Evolutionary conservation across 2,797 vertebrate genomes (phyloP).

Genomic region (Peromyscus melanophrys): DNA sequence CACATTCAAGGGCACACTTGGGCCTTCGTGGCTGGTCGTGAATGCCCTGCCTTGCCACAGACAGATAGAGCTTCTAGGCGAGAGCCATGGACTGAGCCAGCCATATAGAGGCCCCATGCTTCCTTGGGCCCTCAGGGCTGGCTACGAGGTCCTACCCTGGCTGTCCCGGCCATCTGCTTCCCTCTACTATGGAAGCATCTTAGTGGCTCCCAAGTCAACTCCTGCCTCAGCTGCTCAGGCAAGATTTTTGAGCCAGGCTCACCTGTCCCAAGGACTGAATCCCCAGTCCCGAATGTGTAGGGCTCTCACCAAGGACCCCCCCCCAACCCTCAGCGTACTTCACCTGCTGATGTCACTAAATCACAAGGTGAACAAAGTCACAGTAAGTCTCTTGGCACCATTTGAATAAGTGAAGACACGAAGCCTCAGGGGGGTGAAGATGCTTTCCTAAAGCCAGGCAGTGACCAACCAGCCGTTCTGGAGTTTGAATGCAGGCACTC

Average conservation of each 20-base stretch:
- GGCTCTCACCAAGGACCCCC: accelerated
- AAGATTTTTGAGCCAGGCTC: not conserved
- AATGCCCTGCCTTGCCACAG: not conserved
- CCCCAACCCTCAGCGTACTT: not conserved
- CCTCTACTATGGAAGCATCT: not conserved
- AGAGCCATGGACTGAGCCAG: not conserved
- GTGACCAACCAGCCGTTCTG: not conserved
- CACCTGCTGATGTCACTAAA: not conserved
- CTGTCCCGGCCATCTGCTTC: too few species aligned
- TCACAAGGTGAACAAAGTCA: not conserved
- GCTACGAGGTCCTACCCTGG: not conserved
- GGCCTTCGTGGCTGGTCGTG: not conserved
- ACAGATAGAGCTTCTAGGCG: not conserved
- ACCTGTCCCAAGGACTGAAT: accelerated
- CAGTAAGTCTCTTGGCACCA: not conserved
- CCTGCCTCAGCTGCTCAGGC: accelerated
- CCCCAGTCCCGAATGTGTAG: not conserved
- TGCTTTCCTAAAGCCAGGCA: not conserved
- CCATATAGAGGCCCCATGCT: not conserved
- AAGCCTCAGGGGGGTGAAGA: not conserved
- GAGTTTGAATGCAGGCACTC: not conserved
- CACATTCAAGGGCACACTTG: not conserved
- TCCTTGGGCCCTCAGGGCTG: not conserved
- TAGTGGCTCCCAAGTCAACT: too few species aligned
- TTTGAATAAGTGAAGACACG: not conserved